phyloP scores from a whole-genome alignment of 2,888 invertebrate genomes.

The Habrosyne pyritoides region DNA sequence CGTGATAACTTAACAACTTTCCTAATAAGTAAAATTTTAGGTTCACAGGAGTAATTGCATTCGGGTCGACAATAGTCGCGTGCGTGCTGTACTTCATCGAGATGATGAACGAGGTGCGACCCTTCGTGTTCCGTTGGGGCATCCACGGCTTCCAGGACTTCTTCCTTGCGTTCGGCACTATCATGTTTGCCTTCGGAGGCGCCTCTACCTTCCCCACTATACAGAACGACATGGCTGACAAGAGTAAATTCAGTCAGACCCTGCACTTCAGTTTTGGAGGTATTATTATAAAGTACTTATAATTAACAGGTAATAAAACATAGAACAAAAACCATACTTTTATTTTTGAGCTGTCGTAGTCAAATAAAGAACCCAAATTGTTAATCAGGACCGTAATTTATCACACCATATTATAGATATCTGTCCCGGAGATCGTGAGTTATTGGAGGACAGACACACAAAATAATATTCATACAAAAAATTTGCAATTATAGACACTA shows the following conservation, averaged over 20 bases:
- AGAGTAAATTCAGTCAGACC: slow-evolving; percentile 85
- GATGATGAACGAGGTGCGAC: slow-evolving; percentile 81
- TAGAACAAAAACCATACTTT: too few species aligned
- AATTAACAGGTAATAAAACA: too few species aligned
- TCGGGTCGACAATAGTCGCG: slow-evolving; percentile 84
- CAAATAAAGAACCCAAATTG: too few species aligned
- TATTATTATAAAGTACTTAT: too few species aligned
- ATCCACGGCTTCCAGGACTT: slow-evolving; percentile 85
- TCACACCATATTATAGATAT: too few species aligned
- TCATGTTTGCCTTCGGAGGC: slow-evolving; percentile 89
- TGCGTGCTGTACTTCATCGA: slow-evolving; percentile 85
- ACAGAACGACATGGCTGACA: slow-evolving; percentile 89
- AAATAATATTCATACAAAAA: too few species aligned
- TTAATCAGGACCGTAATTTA: too few species aligned
- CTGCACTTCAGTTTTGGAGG: slow-evolving; percentile 85
- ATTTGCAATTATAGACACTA: too few species aligned
- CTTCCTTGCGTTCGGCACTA: slow-evolving; percentile 87
- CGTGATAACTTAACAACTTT: too few species aligned
- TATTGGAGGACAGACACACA: too few species aligned
- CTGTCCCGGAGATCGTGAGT: too few species aligned
- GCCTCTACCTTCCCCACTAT: slow-evolving; percentile 91
- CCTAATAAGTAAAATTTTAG: slow-evolving; percentile 57
- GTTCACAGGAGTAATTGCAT: slow-evolving; percentile 85
- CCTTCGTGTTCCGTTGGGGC: slow-evolving; percentile 72
- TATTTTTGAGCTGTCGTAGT: too few species aligned